Base-by-base conservation (phyloP, 2,797 vertebrate genomes). In the Halcyon badia region DNA sequence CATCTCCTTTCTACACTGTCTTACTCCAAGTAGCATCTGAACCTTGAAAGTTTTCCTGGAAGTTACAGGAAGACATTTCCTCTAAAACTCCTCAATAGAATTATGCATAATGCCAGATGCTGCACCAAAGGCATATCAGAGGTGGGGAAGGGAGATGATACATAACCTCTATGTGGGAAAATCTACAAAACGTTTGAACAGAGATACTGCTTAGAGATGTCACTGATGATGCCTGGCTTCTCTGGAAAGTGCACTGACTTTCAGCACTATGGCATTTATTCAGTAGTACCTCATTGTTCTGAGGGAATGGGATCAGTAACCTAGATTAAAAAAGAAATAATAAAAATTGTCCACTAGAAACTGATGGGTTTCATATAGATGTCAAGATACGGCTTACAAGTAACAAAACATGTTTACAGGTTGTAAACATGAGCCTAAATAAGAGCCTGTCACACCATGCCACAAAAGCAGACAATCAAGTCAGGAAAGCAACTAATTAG, bases 91-190 rank as follows among this genome's bases (percentile, higher is more conserved):
- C 20, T 11, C 37, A 31, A 17, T 11, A 6, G 8, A 58, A n/a
- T 11, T 24, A 73, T 4, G 22, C 30, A 49, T 51, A 0, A 0
- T 39, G 54, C 22, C 61, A 64, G 52, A 52, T 28, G 20, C n/a
- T 75, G 62, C 58, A 75, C 20, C 73, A 69, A 54, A 61, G 46
- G 12, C 3, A 6, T 30, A 56, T 25, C 0, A 4, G 13, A 79
- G 37, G 26, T 8, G 46, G 18, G 30, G 31, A 87, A 83, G 5
- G 46, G 39, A 73, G 24, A 75, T 31, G 8, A 4, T 3, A 61
- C 33, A 42, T 16, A 11, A 66, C 25, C 14, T 69, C 42, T 26
- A n/a, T 4, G 14, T 28, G 25, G 7, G 8, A 56, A 78, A 68
- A 51, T 4, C 10, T 33, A 51, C 19, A 52, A 81, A 93, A 49